Evolutionary conservation across 2,888 invertebrate genomes (phyloP).

Genomic region (Lymantria monacha): DNA sequence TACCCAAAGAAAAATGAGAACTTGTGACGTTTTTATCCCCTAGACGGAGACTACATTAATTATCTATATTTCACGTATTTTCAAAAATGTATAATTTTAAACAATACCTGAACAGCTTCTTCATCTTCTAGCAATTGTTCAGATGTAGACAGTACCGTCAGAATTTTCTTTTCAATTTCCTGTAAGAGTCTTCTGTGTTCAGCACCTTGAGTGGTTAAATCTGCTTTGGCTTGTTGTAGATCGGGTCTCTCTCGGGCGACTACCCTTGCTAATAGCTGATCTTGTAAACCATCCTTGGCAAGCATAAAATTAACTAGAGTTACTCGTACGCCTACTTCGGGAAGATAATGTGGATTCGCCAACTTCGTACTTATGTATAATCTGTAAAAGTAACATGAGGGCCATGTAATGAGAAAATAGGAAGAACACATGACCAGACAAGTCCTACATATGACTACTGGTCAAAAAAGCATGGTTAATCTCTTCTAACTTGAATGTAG

Average conservation of each 20-base stretch:
- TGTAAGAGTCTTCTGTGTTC: slow-evolving; percentile 91
- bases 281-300: slow-evolving; percentile 93
- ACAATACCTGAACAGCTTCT: slow-evolving; percentile 87
- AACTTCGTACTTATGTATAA: slow-evolving; percentile 97
- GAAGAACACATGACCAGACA: too few species aligned
- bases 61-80: too few species aligned
- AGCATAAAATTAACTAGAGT: slow-evolving; percentile 96
- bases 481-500: too few species aligned
- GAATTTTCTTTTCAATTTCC: slow-evolving; percentile 95
- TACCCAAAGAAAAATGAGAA: too few species aligned
- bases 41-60: too few species aligned
- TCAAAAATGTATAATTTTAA: too few species aligned
- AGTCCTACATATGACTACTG: too few species aligned
- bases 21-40: too few species aligned
- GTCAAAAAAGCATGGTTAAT: too few species aligned
- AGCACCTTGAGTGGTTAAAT: slow-evolving; percentile 93
- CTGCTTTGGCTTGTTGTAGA: slow-evolving; percentile 94
- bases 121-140: slow-evolving; percentile 91
- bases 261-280: slow-evolving; percentile 94
- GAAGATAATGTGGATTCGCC: slow-evolving; percentile 96
- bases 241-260: slow-evolving; percentile 96
- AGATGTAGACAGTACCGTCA: slow-evolving; percentile 81
- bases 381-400: slow-evolving; percentile 63
- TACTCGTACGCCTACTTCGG: slow-evolving; percentile 95
- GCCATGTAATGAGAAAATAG: background rate